phyloP scores from a whole-genome alignment of 2,113 vertebrate genomes.

The Microcebus murinus region DNA sequence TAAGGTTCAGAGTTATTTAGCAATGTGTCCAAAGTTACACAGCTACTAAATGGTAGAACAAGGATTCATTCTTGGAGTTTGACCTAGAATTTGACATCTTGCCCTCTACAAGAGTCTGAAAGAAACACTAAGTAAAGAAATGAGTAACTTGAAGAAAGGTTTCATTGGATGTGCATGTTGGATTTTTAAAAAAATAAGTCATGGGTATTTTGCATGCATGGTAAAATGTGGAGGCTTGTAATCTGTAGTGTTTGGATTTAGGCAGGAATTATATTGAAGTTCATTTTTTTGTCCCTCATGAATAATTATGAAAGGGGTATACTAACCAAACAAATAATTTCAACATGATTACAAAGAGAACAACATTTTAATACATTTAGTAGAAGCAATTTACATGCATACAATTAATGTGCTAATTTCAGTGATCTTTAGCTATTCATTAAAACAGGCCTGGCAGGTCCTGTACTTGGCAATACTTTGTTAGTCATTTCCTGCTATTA shows the following conservation, averaged over 20 bases:
- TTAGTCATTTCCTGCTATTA: constrained; percentile 78
- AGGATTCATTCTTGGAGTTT: not conserved
- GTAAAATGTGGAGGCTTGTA: not conserved
- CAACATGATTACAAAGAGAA: constrained; percentile 68
- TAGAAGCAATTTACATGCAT: constrained; percentile 73
- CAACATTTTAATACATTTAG: constrained; percentile 71
- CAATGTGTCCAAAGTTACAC: not conserved
- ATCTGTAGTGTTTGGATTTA: not conserved
- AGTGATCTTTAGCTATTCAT: constrained; percentile 77
- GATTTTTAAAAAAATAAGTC: not conserved
- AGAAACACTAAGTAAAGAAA: not conserved
- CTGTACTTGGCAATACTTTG: constrained; percentile 72
- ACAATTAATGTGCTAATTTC: constrained; percentile 80
- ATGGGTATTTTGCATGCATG: not conserved
- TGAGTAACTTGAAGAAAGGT: not conserved
- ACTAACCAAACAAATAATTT: constrained; percentile 72
- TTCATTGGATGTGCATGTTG: not conserved
- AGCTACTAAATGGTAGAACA: not conserved
- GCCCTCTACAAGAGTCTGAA: not conserved
- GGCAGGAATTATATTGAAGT: not conserved
- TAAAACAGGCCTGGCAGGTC: constrained; percentile 76
- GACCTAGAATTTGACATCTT: not conserved
- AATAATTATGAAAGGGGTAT: constrained; percentile 58
- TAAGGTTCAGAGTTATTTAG: not conserved
- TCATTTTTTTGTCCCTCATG: constrained; percentile 25